phyloP scores from a whole-genome alignment of 2,797 vertebrate species.

The Dendrocincla tyrannina region DNA sequence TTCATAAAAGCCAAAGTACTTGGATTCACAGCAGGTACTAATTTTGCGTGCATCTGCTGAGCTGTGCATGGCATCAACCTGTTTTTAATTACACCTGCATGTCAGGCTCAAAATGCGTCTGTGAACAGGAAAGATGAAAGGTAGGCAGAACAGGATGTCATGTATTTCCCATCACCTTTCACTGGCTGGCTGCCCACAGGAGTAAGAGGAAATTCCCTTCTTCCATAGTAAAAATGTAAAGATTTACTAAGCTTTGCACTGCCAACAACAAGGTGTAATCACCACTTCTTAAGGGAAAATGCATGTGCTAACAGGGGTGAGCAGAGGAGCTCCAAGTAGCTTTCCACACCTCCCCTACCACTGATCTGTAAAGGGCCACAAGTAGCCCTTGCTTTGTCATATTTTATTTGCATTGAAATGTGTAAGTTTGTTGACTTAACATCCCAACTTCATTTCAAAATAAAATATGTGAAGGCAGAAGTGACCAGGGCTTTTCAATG shows the following conservation, averaged over 20 bases:
- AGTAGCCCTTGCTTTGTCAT: not conserved
- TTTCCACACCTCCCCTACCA: conserved; percentile 33
- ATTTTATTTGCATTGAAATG: not conserved
- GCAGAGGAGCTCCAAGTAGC: not conserved
- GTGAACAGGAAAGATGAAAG: conserved; percentile 57
- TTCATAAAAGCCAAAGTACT: conserved; percentile 27
- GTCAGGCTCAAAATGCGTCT: conserved; percentile 38
- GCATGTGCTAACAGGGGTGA: conserved; percentile 39
- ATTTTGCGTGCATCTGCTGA: conserved; percentile 49
- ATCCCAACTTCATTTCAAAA: not conserved
- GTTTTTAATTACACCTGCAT: conserved; percentile 65
- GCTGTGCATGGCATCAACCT: conserved; percentile 45
- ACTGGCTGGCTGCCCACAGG: conserved; percentile 44
- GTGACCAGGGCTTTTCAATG: not conserved
- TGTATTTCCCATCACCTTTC: conserved; percentile 65
- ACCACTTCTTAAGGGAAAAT: conserved; percentile 32
- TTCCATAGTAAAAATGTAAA: conserved; percentile 44
- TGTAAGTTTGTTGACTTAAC: not conserved
- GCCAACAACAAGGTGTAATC: conserved; percentile 56
- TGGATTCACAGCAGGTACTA: conserved; percentile 48
- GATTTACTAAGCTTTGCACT: conserved; percentile 44
- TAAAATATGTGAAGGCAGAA: not conserved
- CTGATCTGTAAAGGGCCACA: not conserved
- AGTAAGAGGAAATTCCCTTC: conserved; percentile 56
- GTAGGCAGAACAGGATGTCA: conserved; percentile 47